Conservation (phyloP, 2,113 vertebrate species). For the Amphiprion percula region DNA sequence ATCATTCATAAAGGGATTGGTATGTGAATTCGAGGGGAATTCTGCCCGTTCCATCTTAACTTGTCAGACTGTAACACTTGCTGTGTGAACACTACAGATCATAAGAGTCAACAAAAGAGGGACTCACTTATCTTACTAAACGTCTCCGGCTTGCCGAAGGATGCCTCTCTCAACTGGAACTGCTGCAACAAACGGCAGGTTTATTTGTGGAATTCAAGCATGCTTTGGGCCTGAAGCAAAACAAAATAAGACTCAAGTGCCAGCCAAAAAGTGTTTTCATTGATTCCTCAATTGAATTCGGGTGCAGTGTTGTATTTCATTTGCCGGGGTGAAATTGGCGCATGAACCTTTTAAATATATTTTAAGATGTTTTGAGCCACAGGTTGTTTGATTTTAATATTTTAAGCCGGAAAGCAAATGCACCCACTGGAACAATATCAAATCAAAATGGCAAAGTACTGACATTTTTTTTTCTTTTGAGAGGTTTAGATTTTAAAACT, state of each 20-base stretch:
- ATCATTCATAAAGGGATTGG: constrained; percentile 42
- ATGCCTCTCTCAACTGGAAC: constrained; percentile 12
- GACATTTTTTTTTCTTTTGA: not conserved
- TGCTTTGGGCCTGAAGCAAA: constrained; percentile 14
- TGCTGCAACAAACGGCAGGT: constrained; percentile 16
- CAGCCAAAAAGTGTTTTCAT: constrained; percentile 15
- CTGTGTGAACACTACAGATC: constrained; percentile 15
- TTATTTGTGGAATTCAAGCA: constrained; percentile 1
- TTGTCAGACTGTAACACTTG: constrained; percentile 13
- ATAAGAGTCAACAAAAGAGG: constrained; percentile 37
- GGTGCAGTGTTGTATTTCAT: not conserved
- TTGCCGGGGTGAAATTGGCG: constrained; percentile 16
- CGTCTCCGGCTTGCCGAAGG: constrained; percentile 5
- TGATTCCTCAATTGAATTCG: constrained; percentile 12
- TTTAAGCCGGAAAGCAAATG: not conserved
- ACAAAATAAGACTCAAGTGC: constrained; percentile 6
- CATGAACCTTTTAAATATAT: constrained; percentile 2
- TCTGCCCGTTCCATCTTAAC: constrained; percentile 19
- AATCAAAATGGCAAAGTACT: not conserved
- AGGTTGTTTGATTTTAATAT: not conserved
- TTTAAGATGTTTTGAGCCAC: constrained; percentile 4
- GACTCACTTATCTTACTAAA: constrained; percentile 6
- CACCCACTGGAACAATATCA: not conserved
- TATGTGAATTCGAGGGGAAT: constrained; percentile 20
- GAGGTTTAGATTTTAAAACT: not conserved